phyloP scores from a whole-genome alignment of 2,888 invertebrate genomes.

The Erpobdella octoculata region DNA sequence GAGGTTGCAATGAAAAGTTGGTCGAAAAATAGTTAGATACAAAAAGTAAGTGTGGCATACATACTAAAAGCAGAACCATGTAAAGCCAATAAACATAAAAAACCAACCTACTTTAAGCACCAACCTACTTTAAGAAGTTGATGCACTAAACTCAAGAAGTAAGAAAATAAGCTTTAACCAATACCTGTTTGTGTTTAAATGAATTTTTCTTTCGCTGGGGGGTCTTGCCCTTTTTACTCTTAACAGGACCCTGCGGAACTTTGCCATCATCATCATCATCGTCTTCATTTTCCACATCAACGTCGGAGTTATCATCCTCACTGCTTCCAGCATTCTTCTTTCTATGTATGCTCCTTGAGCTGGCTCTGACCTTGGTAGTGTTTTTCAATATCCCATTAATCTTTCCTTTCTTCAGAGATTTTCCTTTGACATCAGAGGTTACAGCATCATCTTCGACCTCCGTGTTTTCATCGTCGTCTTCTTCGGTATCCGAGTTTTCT shows the following conservation, averaged over 20 bases:
- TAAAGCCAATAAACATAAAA: too few relatives aligned
- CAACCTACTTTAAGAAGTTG: too few relatives aligned
- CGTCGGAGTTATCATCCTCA: background rate
- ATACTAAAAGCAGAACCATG: too few relatives aligned
- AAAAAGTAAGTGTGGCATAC: too few relatives aligned
- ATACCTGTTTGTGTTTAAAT: background rate
- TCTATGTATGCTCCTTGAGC: slow-evolving; percentile 24
- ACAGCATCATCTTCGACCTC: slow-evolving; percentile 35
- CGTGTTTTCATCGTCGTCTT: slow-evolving; percentile 40
- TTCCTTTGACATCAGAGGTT: slow-evolving; percentile 29
- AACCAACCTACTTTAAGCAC: too few relatives aligned
- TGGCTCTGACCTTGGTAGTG: background rate
- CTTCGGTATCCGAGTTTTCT: slow-evolving; percentile 40
- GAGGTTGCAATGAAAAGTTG: too few relatives aligned
- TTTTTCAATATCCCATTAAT: background rate
- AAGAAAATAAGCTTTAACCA: too few relatives aligned
- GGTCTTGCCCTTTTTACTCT: background rate
- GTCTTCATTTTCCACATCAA: slow-evolving; percentile 37
- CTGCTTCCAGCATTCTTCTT: background rate
- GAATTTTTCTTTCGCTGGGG: background rate
- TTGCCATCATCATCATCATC: slow-evolving; percentile 40
- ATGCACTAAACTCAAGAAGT: too few relatives aligned
- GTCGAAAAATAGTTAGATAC: too few relatives aligned
- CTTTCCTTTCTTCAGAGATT: slow-evolving; percentile 35
- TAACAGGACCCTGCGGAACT: background rate